These are phyloP conservation scores for Cyrtonyx montezumae DNA, from an alignment of 2,113 vertebrate genomes.

Conservation along the genomic window DNA sequence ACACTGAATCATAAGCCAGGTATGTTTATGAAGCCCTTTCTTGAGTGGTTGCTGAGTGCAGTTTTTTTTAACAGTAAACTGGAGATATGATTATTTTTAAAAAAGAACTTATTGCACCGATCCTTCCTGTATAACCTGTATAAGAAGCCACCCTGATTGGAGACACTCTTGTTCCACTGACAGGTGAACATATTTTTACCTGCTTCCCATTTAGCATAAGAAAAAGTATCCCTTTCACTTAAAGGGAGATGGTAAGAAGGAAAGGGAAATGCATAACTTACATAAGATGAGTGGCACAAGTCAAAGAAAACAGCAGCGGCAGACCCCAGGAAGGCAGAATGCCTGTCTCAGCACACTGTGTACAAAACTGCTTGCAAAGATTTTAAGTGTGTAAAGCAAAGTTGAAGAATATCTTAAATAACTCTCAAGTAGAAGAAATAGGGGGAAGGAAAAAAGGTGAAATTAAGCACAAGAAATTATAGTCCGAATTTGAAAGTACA, in stretches of 20 bases:
- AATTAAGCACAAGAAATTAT: background rate
- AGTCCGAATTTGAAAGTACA: background rate
- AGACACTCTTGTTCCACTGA: too few species aligned
- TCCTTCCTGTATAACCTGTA: background rate
- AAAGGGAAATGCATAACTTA: background rate
- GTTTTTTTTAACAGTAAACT: constrained; percentile 16
- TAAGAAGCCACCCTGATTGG: background rate
- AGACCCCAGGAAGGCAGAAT: background rate
- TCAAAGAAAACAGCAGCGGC: background rate
- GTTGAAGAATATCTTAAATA: background rate
- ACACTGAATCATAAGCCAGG: background rate
- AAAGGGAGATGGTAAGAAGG: background rate
- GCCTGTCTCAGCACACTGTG: background rate
- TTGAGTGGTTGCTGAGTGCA: background rate
- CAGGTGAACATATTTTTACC: background rate
- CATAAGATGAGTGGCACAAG: background rate
- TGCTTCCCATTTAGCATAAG: background rate
- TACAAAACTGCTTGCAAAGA: background rate
- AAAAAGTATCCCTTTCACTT: background rate
- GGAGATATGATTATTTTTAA: background rate
- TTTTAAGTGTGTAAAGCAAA: background rate
- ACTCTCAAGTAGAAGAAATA: background rate
- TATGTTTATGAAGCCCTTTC: background rate
- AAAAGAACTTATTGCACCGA: background rate
- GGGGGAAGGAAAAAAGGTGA: background rate